Evolutionary conservation across 2,113 vertebrate species (phyloP), one percentile per base, ranked within the genome.

Genomic region (Seriola quinqueradiata): DNA sequence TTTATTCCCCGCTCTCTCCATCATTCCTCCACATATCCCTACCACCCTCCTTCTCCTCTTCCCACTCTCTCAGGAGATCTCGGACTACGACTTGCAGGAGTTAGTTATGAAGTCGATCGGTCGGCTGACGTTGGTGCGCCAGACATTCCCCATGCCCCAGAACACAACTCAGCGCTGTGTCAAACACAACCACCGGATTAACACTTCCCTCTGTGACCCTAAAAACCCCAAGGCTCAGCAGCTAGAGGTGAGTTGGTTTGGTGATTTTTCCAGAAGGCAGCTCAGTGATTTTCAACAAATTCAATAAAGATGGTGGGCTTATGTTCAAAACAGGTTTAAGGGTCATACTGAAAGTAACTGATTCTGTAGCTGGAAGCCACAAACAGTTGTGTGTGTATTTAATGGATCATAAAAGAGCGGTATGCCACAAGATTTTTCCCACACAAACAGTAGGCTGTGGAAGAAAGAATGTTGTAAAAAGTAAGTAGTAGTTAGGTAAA

Each of bases 21-120:
- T 63, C 32, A 54, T 19, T 36, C 58, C 28, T 52, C 16, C 34
- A 19, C 23, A 54, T 54, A 19, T 69, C 42, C 42, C 44, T 34
- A n/a, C 58, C 75, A 32, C 68, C 17, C 7, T 38, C 61, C 28
- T 57, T 48, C 59, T 32, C 40, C 13, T 63, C n/a, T 79, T 36
- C 40, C 5, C 44, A 25, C 16, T 42, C 50, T 78, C 78, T 68
- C 84, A 99, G 98, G 98, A 99, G 91, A 98, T 99, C 92, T 96
- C 95, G 1, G 98, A 99, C 84, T 91, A 95, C 75, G 98, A 99
- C 57, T 93, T 99, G 64, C 98, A 99, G 91, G 98, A 99, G 83
- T 92, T 99, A 75, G 98, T 99, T 79, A 96, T 98, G 95, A 98
- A 98, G 93, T 99, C 98, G 13, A 98, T 99, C 38, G 98, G 98